Conservation (phyloP, 2,888 invertebrate genomes). For the Electrophaes corylata region DNA sequence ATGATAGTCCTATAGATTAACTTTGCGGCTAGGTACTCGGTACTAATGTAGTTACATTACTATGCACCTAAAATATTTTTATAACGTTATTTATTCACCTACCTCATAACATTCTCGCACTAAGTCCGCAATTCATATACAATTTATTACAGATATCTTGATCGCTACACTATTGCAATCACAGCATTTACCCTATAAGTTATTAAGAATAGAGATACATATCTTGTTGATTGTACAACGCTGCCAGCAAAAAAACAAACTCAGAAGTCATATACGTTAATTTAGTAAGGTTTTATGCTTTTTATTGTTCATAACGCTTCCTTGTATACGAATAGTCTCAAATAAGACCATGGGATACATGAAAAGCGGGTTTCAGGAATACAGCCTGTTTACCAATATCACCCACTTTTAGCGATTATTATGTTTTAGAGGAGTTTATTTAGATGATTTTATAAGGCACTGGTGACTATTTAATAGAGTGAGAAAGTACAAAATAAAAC, state of each 20-base stretch:
- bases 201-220: constrained; percentile 1
- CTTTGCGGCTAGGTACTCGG: too few species aligned
- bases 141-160: constrained; percentile 9
- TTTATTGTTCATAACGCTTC: constrained; percentile 62
- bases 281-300: constrained; percentile 67
- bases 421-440: too few species aligned
- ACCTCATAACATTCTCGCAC: not conserved
- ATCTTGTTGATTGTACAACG: not conserved
- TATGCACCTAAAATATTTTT: too few species aligned
- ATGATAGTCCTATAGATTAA: too few species aligned
- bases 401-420: too few species aligned
- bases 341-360: constrained; percentile 4
- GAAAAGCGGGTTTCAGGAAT: constrained; percentile 1
- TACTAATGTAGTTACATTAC: not conserved
- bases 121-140: not conserved
- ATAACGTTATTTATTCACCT: too few species aligned
- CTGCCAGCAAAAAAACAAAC: constrained; percentile 52
- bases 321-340: constrained; percentile 64
- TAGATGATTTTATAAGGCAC: too few species aligned
- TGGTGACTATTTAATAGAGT: too few species aligned
- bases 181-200: constrained; percentile 2
- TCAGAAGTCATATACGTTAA: constrained; percentile 45
- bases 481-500: too few species aligned
- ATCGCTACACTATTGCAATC: constrained; percentile 8
- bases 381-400: not conserved